Conservation (phyloP, 2,888 invertebrate genomes). For the Parasteatoda lunata region DNA sequence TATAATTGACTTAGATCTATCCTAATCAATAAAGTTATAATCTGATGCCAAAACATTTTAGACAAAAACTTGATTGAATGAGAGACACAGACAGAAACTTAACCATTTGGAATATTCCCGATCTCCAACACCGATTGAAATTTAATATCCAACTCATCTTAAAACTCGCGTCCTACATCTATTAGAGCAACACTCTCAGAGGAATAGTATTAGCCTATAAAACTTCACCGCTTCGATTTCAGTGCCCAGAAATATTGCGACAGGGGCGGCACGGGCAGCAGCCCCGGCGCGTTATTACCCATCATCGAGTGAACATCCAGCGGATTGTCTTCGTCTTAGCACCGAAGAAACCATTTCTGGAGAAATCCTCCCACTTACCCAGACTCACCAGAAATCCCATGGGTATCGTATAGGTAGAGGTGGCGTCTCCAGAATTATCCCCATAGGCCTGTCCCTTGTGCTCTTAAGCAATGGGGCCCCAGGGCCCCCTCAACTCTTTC, state of each 20-base stretch:
- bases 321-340: conserved; percentile 45
- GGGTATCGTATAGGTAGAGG: conserved; percentile 41
- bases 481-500: conserved; percentile 55
- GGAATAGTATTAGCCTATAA: conserved; percentile 2
- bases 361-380: conserved; percentile 2
- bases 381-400: background rate
- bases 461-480: conserved; percentile 36
- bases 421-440: conserved; percentile 46
- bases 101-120: too few relatives aligned
- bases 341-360: conserved; percentile 14
- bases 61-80: too few relatives aligned
- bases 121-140: too few relatives aligned
- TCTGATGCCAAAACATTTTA: too few relatives aligned
- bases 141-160: too few relatives aligned
- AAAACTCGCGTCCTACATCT: too few relatives aligned
- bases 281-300: conserved; percentile 5
- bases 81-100: too few relatives aligned
- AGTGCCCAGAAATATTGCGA: background rate
- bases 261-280: background rate
- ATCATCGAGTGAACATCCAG: conserved; percentile 15
- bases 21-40: too few relatives aligned
- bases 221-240: conserved; percentile 3
- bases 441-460: conserved; percentile 4
- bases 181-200: too few relatives aligned
- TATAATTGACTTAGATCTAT: too few relatives aligned